Evolutionary conservation across 2,797 vertebrate genomes (phyloP), one percentile per base, ranked within the genome.

Genomic region (Lithobates pipiens): DNA sequence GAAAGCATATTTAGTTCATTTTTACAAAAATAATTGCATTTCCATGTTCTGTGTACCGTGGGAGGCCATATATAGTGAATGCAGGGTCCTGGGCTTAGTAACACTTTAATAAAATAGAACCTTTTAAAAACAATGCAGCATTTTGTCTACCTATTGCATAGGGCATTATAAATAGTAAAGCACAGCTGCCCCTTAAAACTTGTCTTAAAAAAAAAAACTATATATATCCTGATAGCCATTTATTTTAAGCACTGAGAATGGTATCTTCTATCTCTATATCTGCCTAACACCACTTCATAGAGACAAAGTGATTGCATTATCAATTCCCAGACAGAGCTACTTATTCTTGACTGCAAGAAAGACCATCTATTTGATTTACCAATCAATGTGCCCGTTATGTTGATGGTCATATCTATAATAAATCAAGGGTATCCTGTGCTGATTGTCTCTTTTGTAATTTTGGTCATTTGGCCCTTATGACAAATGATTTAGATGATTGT

Each of bases 251-350:
- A 72, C 8, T 23, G 9, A 25, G n/a, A 5, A 65, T 65, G 61
- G 61, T 10, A 65, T 42, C 5, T 42, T 71, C 69, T 10, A 21
- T 39, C 70, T 36, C 21, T 39, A 18, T 10, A 72, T 15, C 69
- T 36, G 2, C 23, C 69, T 36, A 71, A 34, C 15, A 34, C 15
- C 36, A 72, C 9, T 39, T 39, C 36, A 72, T n/a, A 36, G 32
- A 72, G 21, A n/a, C 11, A 72, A 72, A 65, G 61, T 65, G 61
- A 65, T 65, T 65, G 61, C 61, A 65, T 65, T 65, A 65, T 65
- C 61, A 65, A 65, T 65, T 65, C 61, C 10, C 11, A n/a, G 61
- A 25, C 21, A 23, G n/a, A 65, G 61, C 2, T 8, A 8, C 61
- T 65, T 5, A 25, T 1, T 65, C n/a, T 65, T 65, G n/a, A 23